phyloP scores from a whole-genome alignment of 1,140 invertebrate genomes.

The Calliphora vicina region DNA sequence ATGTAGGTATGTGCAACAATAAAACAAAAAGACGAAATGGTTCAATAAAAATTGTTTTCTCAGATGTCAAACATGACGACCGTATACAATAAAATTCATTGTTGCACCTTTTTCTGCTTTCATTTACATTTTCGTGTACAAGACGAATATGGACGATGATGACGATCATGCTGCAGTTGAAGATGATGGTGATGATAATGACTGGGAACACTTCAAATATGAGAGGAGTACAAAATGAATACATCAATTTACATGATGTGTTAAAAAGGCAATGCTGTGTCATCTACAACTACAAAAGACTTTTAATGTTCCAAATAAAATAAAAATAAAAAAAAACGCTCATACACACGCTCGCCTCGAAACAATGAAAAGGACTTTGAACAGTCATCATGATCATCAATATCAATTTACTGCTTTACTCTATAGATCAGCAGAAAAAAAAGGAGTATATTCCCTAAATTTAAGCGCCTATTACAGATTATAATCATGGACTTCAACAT shows the following conservation, averaged over 20 bases:
- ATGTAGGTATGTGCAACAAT: background rate
- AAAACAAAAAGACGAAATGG: background rate
- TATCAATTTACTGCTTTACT: no score
- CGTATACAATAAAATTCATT: background rate
- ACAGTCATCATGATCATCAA: background rate
- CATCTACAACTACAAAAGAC: background rate
- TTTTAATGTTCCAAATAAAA: background rate
- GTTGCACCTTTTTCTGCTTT: background rate
- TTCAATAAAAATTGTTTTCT: background rate
- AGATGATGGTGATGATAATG: background rate
- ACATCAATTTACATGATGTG: constrained; percentile 13
- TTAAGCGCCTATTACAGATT: background rate
- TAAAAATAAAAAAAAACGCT: background rate
- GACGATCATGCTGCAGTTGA: background rate
- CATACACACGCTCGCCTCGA: background rate
- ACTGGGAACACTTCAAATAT: background rate
- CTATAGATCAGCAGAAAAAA: background rate
- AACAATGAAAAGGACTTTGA: background rate
- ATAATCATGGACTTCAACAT: background rate
- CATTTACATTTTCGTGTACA: background rate
- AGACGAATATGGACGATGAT: background rate
- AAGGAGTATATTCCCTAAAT: background rate
- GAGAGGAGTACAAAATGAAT: background rate
- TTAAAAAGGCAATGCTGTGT: constrained; percentile 1
- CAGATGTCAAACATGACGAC: background rate